Evolutionary conservation across 2,113 vertebrate genomes (phyloP).

Genomic region (Rhabdomys dilectus): DNA sequence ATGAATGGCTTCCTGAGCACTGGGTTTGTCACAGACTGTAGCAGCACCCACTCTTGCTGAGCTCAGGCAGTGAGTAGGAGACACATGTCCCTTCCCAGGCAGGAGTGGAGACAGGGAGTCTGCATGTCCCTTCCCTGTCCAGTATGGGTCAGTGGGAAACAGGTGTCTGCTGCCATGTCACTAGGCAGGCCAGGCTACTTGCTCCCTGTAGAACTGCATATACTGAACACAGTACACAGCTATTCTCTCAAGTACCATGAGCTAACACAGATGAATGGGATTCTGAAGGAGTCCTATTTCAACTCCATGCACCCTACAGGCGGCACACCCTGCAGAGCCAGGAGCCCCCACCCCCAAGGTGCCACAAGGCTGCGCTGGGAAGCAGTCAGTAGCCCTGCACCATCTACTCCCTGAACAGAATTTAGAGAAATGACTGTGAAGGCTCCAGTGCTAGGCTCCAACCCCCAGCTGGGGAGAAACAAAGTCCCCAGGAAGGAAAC

Average conservation of each 20-base stretch:
- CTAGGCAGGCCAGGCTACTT: not conserved
- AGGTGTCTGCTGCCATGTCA: rapidly evolving
- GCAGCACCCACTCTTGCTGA: rapidly evolving
- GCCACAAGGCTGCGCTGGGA: rapidly evolving
- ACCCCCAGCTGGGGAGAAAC: not conserved
- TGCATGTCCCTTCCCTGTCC: rapidly evolving
- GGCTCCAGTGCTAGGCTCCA: not conserved
- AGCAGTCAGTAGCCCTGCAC: rapidly evolving
- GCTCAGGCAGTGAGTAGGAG: not conserved
- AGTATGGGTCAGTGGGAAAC: not conserved
- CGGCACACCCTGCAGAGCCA: rapidly evolving
- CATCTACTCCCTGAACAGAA: not conserved
- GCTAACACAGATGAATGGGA: not conserved
- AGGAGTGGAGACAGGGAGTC: rapidly evolving
- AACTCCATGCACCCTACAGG: rapidly evolving
- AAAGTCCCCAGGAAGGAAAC: not conserved
- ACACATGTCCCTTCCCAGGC: rapidly evolving
- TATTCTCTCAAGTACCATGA: not conserved
- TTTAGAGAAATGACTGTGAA: not conserved
- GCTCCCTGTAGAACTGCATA: not conserved
- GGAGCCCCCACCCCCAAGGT: not conserved
- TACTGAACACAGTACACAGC: not conserved
- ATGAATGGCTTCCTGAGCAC: rapidly evolving
- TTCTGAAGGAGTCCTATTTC: not conserved
- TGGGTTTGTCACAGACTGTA: rapidly evolving